Base-by-base conservation (phyloP, 2,797 vertebrate species). In the Alectoris magna region DNA sequence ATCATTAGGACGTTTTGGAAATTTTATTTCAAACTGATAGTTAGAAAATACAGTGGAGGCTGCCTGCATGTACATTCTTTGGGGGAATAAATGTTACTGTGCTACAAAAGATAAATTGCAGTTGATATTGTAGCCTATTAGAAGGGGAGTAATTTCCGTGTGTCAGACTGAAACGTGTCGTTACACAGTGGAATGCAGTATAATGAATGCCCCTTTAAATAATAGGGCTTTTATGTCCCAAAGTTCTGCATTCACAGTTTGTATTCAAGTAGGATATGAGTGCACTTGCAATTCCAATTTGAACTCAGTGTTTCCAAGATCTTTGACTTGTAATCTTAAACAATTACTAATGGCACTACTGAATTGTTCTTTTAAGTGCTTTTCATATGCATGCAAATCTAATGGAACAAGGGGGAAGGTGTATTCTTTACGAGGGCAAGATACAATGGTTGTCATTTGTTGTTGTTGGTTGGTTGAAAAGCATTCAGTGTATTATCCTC, bases 321-420 rank as follows among this genome's bases (percentile, higher is more conserved):
- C 34, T 78, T 74, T 88, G 60, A 34, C 8, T 0, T 86, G 26
- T 70, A 87, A 71, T 80, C 87, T 90, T 88, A 19, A 46, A 66
- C 51, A 77, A 84, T 13, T 71, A 11, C 19, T 67, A 79, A 46
- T 82, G 56, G 18, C 15, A 31, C 81, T 91, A 38, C 17, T 73
- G 31, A 84, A 46, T 53, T 88, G 60, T 87, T 93, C 51, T 91
- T 90, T 66, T n/a, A 81, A 77, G 55, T 75, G 15, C 43, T 95
- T 79, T 80, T 67, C 11, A 14, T 62, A 5, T 62, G 46, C 66
- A 22, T 68, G 16, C 27, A 78, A 43, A 49, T 63, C 17, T 84
- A 59, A 24, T 79, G 46, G 41, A 92, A 76, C 46, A 44, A 31
- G 39, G 29, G 13, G 53, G 14, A 69, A 56, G 75, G 1, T 77